Evolutionary conservation across 2,888 invertebrate genomes (phyloP), one percentile per base, ranked within the genome.

Genomic region (Cheilosia grossa): DNA sequence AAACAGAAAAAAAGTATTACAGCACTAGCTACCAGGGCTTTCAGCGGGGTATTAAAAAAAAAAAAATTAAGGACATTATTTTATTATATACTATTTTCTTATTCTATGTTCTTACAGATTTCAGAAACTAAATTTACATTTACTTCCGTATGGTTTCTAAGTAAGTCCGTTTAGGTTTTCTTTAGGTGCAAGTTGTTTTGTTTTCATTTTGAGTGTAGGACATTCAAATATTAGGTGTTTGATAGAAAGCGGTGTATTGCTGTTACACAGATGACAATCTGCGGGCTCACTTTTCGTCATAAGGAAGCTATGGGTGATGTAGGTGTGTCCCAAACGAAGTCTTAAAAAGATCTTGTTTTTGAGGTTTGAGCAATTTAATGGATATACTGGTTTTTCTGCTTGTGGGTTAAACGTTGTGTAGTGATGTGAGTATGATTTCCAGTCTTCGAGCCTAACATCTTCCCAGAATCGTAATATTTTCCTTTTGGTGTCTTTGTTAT

Each of bases 241-340:
- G 4, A n/a, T 42, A n/a, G 5, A n/a, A n/a, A 42, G 42, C 4
- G 15, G 4, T 42, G n/a, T 42, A n/a, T 42, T 42, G 42, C n/a
- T 42, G 4, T 6, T 15, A 5, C 15, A 42, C 1, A 42, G n/a
- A 42, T 42, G n/a, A n/a, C 42, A 42, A n/a, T n/a, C n/a, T 42
- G 2, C 4, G 4, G 42, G 42, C n/a, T 42, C 42, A n/a, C 4
- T n/a, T 42, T 15, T 42, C 6, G 13, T 42, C 4, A n/a, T 42
- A n/a, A n/a, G n/a, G n/a, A n/a, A n/a, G n/a, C n/a, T n/a, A n/a
- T 53, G 27, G 6, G 53, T 53, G 13, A 53, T 53, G 24, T 53
- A 19, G 1, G 27, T 24, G 15, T 53, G 24, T 21, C 27, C 53
- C 0, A 27, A 24, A 27, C 15, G 6, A 27, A 53, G 17, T 6